phyloP scores from a whole-genome alignment of 1,140 invertebrate species.

The Drosophila parvula region DNA sequence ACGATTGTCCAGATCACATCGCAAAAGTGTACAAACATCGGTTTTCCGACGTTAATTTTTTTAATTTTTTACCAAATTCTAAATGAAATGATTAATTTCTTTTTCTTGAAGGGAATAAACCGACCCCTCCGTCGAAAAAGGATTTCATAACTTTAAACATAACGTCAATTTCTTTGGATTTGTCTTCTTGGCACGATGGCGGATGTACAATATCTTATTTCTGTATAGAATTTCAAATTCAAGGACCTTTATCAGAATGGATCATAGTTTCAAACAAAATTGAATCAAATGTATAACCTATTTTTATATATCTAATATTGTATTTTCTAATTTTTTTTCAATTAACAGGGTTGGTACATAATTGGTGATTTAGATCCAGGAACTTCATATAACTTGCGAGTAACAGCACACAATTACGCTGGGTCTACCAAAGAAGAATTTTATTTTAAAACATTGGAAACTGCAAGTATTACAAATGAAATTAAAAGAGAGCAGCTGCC shows the following conservation, averaged over 20 bases:
- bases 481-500: conserved; percentile 80
- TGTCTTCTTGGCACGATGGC: conserved; percentile 88
- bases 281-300: conserved; percentile 81
- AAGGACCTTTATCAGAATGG: conserved; percentile 84
- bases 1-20: too few relatives aligned
- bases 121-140: conserved; percentile 84
- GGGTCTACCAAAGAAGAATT: conserved; percentile 88
- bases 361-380: conserved; percentile 88
- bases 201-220: conserved; percentile 88
- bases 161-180: conserved; percentile 87
- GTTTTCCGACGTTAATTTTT: too few relatives aligned
- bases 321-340: not conserved
- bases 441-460: conserved; percentile 87
- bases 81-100: too few relatives aligned
- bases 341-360: conserved; percentile 81
- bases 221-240: conserved; percentile 87
- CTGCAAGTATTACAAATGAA: conserved; percentile 74
- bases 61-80: too few relatives aligned
- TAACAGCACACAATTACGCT: conserved; percentile 89
- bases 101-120: conserved; percentile 84
- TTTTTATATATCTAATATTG: not conserved
- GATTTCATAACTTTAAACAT: conserved; percentile 86
- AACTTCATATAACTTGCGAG: conserved; percentile 87
- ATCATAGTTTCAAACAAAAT: conserved; percentile 85
- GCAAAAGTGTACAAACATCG: too few relatives aligned